Evolutionary conservation across 1,140 invertebrate species (phyloP).

Genomic region (Drosophila tani): DNA sequence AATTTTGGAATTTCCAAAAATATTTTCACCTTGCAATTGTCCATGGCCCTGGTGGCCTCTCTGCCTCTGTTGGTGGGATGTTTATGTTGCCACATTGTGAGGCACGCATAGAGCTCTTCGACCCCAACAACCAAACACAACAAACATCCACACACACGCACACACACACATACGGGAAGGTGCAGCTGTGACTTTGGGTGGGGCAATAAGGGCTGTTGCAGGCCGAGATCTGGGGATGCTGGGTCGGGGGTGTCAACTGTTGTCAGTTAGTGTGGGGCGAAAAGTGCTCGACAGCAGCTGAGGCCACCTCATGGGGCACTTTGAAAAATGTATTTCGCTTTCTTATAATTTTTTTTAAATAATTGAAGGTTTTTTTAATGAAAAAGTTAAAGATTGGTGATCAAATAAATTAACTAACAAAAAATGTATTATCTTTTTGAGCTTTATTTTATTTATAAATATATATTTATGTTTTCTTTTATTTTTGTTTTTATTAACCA

Average conservation of each 20-base stretch:
- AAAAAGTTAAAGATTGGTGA: not conserved
- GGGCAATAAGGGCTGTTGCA: conserved; percentile 13
- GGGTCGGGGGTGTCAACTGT: conserved; percentile 56
- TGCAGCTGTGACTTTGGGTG: conserved; percentile 62
- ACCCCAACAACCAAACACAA: conserved; percentile 36
- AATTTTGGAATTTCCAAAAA: conserved; percentile 35
- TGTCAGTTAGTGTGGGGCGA: conserved; percentile 48
- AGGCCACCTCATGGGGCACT: conserved; percentile 12
- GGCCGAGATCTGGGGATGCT: conserved; percentile 2
- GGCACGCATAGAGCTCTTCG: conserved; percentile 62
- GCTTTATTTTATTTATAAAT: no score
- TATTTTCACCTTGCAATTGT: conserved; percentile 26
- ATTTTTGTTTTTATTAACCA: no score
- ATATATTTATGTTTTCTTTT: no score
- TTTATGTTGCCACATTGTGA: conserved; percentile 76
- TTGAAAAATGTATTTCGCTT: conserved; percentile 2
- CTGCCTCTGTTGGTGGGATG: conserved; percentile 55
- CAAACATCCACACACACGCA: conserved; percentile 17
- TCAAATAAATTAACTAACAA: no score
- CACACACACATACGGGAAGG: conserved; percentile 35
- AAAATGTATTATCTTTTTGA: no score
- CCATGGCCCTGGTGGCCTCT: conserved; percentile 1
- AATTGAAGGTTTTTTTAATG: not conserved
- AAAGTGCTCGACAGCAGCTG: conserved; percentile 20
- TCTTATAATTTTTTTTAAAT: not conserved